Conservation (phyloP, 2,888 invertebrate genomes). For the Hipparchia sbordonii region DNA sequence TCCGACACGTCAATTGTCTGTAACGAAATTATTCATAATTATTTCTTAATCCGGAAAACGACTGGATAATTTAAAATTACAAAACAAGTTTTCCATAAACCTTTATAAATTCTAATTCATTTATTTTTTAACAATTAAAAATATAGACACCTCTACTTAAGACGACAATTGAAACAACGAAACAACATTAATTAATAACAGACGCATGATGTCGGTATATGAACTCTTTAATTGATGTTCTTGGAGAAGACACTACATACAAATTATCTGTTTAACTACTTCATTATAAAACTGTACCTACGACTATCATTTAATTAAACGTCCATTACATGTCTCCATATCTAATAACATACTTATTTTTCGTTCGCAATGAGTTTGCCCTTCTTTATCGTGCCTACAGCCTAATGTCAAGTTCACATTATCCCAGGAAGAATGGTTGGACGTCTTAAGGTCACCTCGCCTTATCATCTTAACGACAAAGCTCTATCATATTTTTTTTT, state of each 20-base stretch:
- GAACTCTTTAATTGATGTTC: conserved; percentile 8
- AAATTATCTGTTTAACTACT: conserved; percentile 1
- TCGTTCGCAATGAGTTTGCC: too few species aligned
- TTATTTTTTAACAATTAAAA: not conserved
- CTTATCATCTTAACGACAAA: too few species aligned
- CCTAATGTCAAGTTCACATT: too few species aligned
- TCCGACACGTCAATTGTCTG: not conserved
- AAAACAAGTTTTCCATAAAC: not conserved
- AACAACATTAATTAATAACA: not conserved
- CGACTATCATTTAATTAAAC: not conserved
- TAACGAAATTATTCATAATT: not conserved
- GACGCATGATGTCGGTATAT: not conserved
- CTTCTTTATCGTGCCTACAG: too few species aligned
- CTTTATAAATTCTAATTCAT: too few species aligned
- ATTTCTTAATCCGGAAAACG: not conserved
- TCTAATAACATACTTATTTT: not conserved
- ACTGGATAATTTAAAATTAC: not conserved
- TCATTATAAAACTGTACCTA: too few species aligned
- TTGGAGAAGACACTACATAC: conserved; percentile 1
- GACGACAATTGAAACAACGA: not conserved
- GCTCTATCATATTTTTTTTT: too few species aligned
- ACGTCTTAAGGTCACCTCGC: too few species aligned
- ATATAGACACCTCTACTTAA: not conserved
- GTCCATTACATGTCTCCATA: not conserved
- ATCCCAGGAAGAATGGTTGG: too few species aligned